A percentile compares a stretch with the other conserved stretches of the same genome.
Evolutionary conservation across 2,797 vertebrate genomes (phyloP).

Genomic region (Cryptoprocta ferox): DNA sequence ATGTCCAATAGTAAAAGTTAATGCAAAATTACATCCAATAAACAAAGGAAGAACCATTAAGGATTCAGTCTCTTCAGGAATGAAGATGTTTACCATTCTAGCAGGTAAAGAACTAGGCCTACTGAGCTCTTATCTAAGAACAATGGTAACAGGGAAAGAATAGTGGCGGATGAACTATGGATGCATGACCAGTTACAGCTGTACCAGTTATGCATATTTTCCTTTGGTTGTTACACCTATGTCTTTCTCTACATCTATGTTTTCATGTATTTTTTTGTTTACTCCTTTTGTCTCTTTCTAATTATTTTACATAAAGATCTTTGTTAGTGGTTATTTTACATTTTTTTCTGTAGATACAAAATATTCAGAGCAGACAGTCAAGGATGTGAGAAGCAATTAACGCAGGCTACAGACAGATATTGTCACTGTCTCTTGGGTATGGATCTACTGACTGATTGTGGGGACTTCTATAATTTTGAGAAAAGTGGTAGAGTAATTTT

Average conservation of each 20-base stretch:
- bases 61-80: background rate
- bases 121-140: background rate
- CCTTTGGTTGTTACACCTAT: background rate
- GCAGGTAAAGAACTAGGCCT: background rate
- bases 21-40: background rate
- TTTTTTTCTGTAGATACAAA: background rate
- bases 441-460: background rate
- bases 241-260: background rate
- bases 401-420: background rate
- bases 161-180: background rate
- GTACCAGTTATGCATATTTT: background rate
- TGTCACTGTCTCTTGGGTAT: background rate
- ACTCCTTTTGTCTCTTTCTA: background rate
- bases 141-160: background rate
- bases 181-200: background rate
- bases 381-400: background rate
- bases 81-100: background rate
- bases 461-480: background rate
- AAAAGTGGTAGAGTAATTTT: background rate
- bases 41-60: background rate
- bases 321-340: background rate
- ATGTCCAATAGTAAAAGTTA: slow-evolving; percentile 26
- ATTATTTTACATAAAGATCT: background rate
- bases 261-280: background rate
- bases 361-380: background rate